Percentiles rank a stretch among this genome's conserved stretches.
Evolutionary conservation across 2,888 invertebrate genomes (phyloP).

Genomic region (Anticlea derivata): DNA sequence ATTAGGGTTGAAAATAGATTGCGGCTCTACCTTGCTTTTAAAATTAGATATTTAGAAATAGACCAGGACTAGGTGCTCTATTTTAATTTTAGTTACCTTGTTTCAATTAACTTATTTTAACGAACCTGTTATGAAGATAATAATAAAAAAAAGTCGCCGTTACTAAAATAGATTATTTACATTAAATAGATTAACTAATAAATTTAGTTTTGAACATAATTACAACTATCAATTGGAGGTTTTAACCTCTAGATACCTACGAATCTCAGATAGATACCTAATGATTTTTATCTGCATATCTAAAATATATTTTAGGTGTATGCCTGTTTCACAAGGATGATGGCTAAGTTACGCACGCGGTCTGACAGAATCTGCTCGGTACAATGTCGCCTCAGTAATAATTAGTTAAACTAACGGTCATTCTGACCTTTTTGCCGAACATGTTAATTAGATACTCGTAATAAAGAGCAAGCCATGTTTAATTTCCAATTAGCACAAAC

Average conservation of each 20-base stretch:
- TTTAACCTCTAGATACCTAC: no score
- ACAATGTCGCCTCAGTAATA: constrained; percentile 20
- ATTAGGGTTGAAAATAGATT: constrained; percentile 44
- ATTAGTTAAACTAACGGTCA: constrained; percentile 31
- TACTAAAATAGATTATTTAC: no score
- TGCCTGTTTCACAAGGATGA: no score
- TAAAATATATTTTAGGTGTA: no score
- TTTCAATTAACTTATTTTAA: not conserved
- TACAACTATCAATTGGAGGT: no score
- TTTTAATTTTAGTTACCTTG: constrained; percentile 17
- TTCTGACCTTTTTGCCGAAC: constrained; percentile 42
- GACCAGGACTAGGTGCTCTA: constrained; percentile 35
- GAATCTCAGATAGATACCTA: no score
- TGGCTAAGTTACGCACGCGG: not conserved
- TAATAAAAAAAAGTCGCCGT: no score
- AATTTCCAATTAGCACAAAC: constrained; percentile 47
- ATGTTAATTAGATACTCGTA: constrained; percentile 48
- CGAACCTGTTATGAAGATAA: no score
- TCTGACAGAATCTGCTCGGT: not conserved
- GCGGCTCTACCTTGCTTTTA: constrained; percentile 30
- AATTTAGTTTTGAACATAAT: no score
- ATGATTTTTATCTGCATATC: no score
- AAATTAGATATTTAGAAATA: constrained; percentile 44
- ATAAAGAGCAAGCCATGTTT: constrained; percentile 41
- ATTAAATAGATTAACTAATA: no score